Evolutionary conservation across 30 jellyfish, hydroid and myxozoan genomes (phyloP).

Genomic region (Aurelia coerulea): DNA sequence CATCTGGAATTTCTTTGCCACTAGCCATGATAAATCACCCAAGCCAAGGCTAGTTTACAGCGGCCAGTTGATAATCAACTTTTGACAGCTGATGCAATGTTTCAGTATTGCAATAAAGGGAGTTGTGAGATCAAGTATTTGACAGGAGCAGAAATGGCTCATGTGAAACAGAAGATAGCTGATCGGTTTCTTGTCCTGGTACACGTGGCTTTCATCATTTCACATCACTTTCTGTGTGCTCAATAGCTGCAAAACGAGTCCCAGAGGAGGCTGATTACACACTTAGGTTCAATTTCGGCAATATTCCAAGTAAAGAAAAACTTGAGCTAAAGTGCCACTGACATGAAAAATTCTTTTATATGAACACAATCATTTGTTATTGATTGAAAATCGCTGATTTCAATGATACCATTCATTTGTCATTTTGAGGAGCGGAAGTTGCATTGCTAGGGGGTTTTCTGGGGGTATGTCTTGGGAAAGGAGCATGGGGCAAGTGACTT

Average conservation of each 20-base stretch:
- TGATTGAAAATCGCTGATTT: too few species aligned
- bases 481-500: too few species aligned
- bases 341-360: too few species aligned
- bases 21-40: slow-evolving; percentile 23
- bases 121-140: neutral
- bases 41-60: too few species aligned
- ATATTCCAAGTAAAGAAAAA: neutral
- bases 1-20: neutral
- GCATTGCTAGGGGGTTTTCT: too few species aligned
- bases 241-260: slow-evolving; percentile 27
- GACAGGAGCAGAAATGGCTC: neutral
- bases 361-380: too few species aligned
- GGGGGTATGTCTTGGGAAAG: too few species aligned
- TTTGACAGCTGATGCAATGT: slow-evolving; percentile 12
- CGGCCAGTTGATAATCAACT: neutral
- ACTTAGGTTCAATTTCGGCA: slow-evolving; percentile 9
- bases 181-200: slow-evolving; percentile 9
- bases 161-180: too few species aligned
- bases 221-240: neutral
- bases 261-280: slow-evolving; percentile 28
- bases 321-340: too few species aligned
- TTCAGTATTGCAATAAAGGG: neutral
- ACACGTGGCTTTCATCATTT: slow-evolving; percentile 39
- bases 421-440: too few species aligned
- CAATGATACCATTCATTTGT: too few species aligned